Evolutionary conservation across 2,888 invertebrate species (phyloP).

Genomic region (Chouioia cunea): DNA sequence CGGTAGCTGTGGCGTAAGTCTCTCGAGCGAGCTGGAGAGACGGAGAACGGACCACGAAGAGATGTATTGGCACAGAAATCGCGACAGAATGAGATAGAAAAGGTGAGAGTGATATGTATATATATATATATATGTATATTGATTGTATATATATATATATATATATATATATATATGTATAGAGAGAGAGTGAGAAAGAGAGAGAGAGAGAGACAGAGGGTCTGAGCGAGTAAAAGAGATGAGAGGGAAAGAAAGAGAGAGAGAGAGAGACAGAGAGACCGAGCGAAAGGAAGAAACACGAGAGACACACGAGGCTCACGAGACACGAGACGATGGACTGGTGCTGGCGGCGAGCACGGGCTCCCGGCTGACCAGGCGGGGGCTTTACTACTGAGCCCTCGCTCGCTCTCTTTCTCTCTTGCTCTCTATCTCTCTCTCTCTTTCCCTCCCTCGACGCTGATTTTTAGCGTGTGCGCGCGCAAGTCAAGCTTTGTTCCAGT

Average conservation of each 20-base stretch:
- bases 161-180: no score
- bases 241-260: slow-evolving; percentile 12
- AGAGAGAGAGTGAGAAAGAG: slow-evolving; percentile 1
- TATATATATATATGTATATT: no score
- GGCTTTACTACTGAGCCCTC: slow-evolving; percentile 62
- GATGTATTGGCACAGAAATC: slow-evolving; percentile 2
- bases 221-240: neutral
- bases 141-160: no score
- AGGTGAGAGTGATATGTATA: neutral
- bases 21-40: no score
- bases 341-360: slow-evolving; percentile 11
- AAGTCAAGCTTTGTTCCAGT: no score
- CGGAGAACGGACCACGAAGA: no score
- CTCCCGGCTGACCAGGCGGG: slow-evolving; percentile 61
- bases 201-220: slow-evolving; percentile 4
- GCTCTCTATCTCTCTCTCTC: slow-evolving; percentile 10
- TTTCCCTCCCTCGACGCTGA: neutral
- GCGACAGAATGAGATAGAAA: neutral
- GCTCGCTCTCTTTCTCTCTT: slow-evolving; percentile 24
- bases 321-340: neutral
- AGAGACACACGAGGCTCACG: slow-evolving; percentile 5
- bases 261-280: slow-evolving; percentile 18
- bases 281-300: slow-evolving; percentile 2
- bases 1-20: no score
- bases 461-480: neutral